Base-by-base conservation (phyloP, 2,888 invertebrate species). In the Hirtodrosophila cameraria region DNA sequence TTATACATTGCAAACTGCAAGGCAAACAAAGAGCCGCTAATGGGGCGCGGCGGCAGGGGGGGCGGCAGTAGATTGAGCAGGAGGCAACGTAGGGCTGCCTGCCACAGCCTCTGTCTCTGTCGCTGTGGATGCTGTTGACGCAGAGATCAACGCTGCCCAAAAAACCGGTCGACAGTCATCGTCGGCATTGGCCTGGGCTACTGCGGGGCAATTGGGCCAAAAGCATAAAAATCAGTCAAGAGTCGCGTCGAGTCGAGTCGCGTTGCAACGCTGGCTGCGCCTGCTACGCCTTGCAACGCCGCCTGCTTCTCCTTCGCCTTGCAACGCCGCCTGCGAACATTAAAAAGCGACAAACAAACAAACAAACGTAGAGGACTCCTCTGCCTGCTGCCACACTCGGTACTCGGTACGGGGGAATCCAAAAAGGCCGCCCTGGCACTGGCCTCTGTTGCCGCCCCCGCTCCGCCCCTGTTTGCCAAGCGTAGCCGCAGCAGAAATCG, bases 141-240 rank as follows among this genome's bases (percentile, higher is more conserved):
- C 33, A 23, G 45, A 71, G 71, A 71, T 69, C 66, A 71, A 61
- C 66, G 42, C 54, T 28, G 43, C 20, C 35, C 23, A 13, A 49
- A 42, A 46, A 67, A 61, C 67, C 67, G 66, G 66, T 66, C 50
- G 66, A 7, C 13, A n/a, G 33, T 28, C 38, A n/a, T n/a, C n/a
- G n/a, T n/a, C n/a, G n/a, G n/a, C n/a, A n/a, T n/a, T n/a, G n/a
- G 52, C 31, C 36, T 64, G 58, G 65, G 78, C 81, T 78, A 79
- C 82, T 77, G 82, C 82, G 69, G 80, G 82, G 82, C 83, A 82
- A 83, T 82, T 85, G 85, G 83, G 85, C 73, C 83, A 85, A 83
- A 83, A 80, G 85, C 85, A 83, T 83, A 83, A 85, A 83, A 83
- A 85, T 85, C 83, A 82, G 85, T 85, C 83, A 83, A 83, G 85